These are phyloP conservation scores for Apotomis betuletana DNA, from an alignment of 2,888 invertebrate species.

Conservation along the genomic window DNA sequence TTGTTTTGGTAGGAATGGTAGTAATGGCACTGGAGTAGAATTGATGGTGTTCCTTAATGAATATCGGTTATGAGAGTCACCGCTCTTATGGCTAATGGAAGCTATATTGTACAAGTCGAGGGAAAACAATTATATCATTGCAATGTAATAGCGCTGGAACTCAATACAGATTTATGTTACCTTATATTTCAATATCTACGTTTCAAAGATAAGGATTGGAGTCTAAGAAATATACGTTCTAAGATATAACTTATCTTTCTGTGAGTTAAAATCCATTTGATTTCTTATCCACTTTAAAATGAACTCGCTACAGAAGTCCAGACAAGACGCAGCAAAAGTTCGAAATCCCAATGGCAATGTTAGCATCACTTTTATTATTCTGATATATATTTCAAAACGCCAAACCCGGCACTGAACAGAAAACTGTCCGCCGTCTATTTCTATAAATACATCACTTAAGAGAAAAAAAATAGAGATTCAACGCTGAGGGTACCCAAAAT, in stretches of 20 bases:
- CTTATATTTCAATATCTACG: background rate
- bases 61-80: slow-evolving; percentile 75
- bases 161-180: slow-evolving; percentile 19
- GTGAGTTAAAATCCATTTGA: background rate
- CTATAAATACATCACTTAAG: slow-evolving; percentile 79
- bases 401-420: slow-evolving; percentile 29
- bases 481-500: slow-evolving; percentile 74
- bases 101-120: slow-evolving; percentile 37
- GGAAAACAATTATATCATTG: slow-evolving; percentile 34
- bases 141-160: slow-evolving; percentile 17
- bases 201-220: background rate
- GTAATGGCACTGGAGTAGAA: slow-evolving; percentile 75
- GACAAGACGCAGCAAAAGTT: background rate
- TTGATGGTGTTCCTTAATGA: slow-evolving; percentile 79
- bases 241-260: background rate
- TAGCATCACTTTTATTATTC: slow-evolving; percentile 5
- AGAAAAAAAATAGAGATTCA: slow-evolving; percentile 65
- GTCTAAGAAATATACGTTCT: background rate
- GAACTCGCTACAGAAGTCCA: too few relatives aligned
- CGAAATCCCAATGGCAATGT: background rate
- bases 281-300: background rate
- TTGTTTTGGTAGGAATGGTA: slow-evolving; percentile 77
- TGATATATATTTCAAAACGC: slow-evolving; percentile 25
- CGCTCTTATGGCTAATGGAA: slow-evolving; percentile 62
- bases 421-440: slow-evolving; percentile 61